phyloP scores from a whole-genome alignment of 1,140 invertebrate genomes.

The Neodiprion virginianus region DNA sequence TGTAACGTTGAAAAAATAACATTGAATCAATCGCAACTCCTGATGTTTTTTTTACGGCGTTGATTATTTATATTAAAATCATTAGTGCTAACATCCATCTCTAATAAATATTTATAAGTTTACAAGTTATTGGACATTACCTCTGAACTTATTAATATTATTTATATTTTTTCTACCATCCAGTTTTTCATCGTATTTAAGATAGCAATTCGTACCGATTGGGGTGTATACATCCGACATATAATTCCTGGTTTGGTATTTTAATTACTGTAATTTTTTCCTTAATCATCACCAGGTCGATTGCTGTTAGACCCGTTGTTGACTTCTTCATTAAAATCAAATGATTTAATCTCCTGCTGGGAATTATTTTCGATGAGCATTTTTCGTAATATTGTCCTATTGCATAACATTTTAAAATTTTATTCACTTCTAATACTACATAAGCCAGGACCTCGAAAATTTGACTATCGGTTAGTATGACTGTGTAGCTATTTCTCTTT shows the following conservation, averaged over 20 bases:
- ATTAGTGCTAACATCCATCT: too few species aligned
- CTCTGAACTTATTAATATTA: too few species aligned
- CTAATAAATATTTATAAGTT: too few species aligned
- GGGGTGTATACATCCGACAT: too few species aligned
- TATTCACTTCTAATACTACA: background rate
- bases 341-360: background rate
- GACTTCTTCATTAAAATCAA: background rate
- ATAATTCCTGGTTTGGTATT: background rate
- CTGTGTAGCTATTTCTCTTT: conserved; percentile 14
- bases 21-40: too few species aligned
- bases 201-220: too few species aligned
- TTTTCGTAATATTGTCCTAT: conserved; percentile 4
- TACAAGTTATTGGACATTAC: too few species aligned
- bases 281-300: background rate
- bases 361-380: background rate
- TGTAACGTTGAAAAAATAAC: too few species aligned
- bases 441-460: conserved; percentile 11
- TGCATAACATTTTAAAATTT: background rate
- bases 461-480: conserved; percentile 1
- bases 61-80: too few species aligned
- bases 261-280: background rate
- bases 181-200: too few species aligned
- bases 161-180: too few species aligned
- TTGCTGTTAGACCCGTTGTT: background rate
- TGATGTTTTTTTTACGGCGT: too few species aligned